These are phyloP conservation scores for Sandelia bainsii DNA, from an alignment of 2,797 vertebrate species.

Conservation along the genomic window DNA sequence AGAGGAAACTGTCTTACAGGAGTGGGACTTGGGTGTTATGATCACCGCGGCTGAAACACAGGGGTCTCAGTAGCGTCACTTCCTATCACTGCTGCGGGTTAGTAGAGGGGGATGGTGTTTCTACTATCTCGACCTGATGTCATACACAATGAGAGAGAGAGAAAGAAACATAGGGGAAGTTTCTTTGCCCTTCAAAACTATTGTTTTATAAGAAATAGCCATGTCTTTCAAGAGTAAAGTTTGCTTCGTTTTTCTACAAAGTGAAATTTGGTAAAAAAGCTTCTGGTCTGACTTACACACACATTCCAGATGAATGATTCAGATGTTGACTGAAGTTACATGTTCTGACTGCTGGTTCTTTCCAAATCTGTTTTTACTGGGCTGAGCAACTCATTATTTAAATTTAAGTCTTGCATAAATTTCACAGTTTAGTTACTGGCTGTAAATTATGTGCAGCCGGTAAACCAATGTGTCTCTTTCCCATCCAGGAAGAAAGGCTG, in stretches of 20 bases:
- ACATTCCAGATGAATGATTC: conserved; percentile 56
- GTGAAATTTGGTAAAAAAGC: neutral
- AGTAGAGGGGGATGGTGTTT: conserved; percentile 1
- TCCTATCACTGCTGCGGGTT: conserved; percentile 62
- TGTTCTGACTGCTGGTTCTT: conserved; percentile 25
- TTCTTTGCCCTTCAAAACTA: neutral
- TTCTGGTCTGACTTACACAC: conserved; percentile 2
- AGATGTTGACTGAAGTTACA: conserved; percentile 16
- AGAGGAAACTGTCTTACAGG: conserved; percentile 61
- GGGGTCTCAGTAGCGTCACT: conserved; percentile 64
- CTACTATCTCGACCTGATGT: conserved; percentile 29
- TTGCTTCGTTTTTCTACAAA: neutral
- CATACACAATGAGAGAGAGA: conserved; percentile 25
- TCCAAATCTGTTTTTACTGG: conserved; percentile 3
- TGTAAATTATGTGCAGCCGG: neutral
- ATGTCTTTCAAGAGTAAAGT: conserved; percentile 11
- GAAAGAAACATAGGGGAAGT: conserved; percentile 14
- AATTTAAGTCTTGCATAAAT: neutral
- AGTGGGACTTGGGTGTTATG: conserved; percentile 28
- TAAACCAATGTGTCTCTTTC: conserved; percentile 24
- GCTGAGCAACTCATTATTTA: conserved; percentile 19
- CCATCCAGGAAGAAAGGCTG: conserved; percentile 39
- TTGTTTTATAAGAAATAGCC: conserved; percentile 44
- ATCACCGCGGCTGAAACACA: conserved; percentile 31
- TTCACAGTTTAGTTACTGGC: neutral